Evolutionary conservation across 2,888 invertebrate species (phyloP), one percentile per base, ranked within the genome.

Genomic region (Calephelis perditalis): DNA sequence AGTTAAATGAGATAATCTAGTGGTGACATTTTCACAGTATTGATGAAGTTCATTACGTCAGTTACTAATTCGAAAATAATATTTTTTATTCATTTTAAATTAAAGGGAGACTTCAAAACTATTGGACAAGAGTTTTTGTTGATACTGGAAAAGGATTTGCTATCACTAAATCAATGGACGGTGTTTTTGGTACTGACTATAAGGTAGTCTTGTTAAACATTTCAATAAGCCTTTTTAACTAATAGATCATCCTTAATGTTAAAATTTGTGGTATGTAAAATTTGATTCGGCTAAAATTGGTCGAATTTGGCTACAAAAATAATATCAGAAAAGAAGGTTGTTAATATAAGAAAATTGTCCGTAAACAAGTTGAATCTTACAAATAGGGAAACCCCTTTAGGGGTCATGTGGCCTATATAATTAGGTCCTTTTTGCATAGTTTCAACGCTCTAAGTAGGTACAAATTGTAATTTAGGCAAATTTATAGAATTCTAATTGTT

Each of bases 401-500:
- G 52, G 52, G 26, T 52, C 52, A 52, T 26, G 52, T 52, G 52
- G 52, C 52, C 52, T 52, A 52, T 35, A 52, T 52, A 26, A 52
- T 26, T 52, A 35, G 52, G 52, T 5, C 52, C 11, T 10, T 52
- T 40, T 35, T 52, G 52, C 52, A 52, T 52, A 52, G 52, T 52
- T 52, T 52, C 26, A 52, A 52, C 52, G 52, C 52, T 52, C 15
- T 52, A 52, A 52, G 35, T 52, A 52, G 52, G 52, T 52, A 35
- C 52, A 52, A 52, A 52, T 52, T 52, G 52, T 52, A 52, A 52
- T 52, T 52, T 52, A 52, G 52, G 35, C 52, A 52, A 52, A 52
- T 52, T 49, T 49, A 49, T 49, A 49, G 49, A 49, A 26, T 49
- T 49, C 5, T n/a, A 49, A 49, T 49, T 49, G n/a, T 49, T 49